Evolutionary conservation across 2,797 vertebrate species (phyloP).

Genomic region (Arctocebus calabarensis): DNA sequence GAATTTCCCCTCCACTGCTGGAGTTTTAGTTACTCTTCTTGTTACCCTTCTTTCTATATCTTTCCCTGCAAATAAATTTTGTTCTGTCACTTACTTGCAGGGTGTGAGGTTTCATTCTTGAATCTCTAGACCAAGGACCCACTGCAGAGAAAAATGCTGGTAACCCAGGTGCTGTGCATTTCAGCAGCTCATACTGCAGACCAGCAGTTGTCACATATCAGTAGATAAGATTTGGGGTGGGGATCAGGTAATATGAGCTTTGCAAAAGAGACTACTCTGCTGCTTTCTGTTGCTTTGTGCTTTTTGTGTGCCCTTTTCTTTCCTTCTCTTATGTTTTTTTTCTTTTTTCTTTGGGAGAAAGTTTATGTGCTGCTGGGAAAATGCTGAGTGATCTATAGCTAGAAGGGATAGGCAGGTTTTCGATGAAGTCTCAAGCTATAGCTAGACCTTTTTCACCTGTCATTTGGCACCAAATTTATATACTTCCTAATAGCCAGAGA

Average conservation of each 20-base stretch:
- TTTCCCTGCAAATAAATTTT: too few relatives aligned
- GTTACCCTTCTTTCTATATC: too few relatives aligned
- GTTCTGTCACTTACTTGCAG: too few relatives aligned
- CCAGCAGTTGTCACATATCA: not conserved
- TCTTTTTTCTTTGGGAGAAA: conserved; percentile 47
- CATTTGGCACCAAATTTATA: conserved; percentile 48
- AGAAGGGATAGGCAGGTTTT: conserved; percentile 19
- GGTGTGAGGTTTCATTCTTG: too few relatives aligned
- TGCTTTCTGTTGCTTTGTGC: not conserved
- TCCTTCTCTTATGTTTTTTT: conserved; percentile 15
- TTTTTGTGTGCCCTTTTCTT: conserved; percentile 1
- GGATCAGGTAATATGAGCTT: not conserved
- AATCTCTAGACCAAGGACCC: too few relatives aligned
- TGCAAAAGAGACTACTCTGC: not conserved
- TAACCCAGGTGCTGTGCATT: not conserved
- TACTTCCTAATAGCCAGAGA: conserved; percentile 24
- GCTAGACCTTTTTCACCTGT: conserved; percentile 22
- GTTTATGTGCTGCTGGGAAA: not conserved
- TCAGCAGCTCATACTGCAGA: not conserved
- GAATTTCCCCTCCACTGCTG: too few relatives aligned
- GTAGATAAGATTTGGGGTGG: not conserved
- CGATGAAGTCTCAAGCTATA: conserved; percentile 52
- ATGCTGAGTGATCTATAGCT: conserved; percentile 21
- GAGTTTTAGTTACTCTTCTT: too few relatives aligned
- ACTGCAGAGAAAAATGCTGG: too few relatives aligned